Percentiles rank a stretch among this genome's conserved stretches.
These are phyloP conservation scores for Pao palembangensis DNA, from an alignment of 2,113 vertebrate species.

Conservation along the genomic window DNA sequence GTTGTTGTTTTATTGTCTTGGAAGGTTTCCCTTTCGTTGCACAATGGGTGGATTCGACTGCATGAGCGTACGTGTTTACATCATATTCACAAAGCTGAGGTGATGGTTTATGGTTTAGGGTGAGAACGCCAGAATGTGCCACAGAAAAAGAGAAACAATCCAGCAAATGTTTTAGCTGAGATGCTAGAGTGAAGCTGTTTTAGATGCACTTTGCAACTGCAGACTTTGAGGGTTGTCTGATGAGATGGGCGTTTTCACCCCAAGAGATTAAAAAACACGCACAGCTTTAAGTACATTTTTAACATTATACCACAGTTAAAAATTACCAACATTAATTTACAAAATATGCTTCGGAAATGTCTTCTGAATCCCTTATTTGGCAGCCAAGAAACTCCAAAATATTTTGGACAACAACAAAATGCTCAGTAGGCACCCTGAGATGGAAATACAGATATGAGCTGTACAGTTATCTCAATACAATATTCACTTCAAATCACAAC, in stretches of 20 bases:
- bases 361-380: constrained; percentile 40
- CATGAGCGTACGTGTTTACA: too few species aligned
- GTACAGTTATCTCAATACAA: constrained; percentile 20
- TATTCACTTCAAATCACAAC: constrained; percentile 15
- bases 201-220: constrained; percentile 41
- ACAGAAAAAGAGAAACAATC: background rate
- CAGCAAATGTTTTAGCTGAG: background rate
- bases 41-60: too few species aligned
- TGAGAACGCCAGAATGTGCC: too few species aligned
- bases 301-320: constrained; percentile 60
- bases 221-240: background rate
- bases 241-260: constrained; percentile 21
- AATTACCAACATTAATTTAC: constrained; percentile 58
- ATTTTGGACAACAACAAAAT: constrained; percentile 32
- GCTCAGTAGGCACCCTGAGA: constrained; percentile 66
- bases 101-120: too few species aligned
- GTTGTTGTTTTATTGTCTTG: background rate
- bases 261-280: constrained; percentile 29
- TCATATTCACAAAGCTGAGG: too few species aligned
- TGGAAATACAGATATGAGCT: constrained; percentile 55
- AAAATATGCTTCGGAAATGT: constrained; percentile 50
- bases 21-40: too few species aligned
- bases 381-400: constrained; percentile 33
- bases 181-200: constrained; percentile 31
- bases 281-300: constrained; percentile 46